Conservation (phyloP, 2,113 vertebrate genomes). For the Nestor notabilis region DNA sequence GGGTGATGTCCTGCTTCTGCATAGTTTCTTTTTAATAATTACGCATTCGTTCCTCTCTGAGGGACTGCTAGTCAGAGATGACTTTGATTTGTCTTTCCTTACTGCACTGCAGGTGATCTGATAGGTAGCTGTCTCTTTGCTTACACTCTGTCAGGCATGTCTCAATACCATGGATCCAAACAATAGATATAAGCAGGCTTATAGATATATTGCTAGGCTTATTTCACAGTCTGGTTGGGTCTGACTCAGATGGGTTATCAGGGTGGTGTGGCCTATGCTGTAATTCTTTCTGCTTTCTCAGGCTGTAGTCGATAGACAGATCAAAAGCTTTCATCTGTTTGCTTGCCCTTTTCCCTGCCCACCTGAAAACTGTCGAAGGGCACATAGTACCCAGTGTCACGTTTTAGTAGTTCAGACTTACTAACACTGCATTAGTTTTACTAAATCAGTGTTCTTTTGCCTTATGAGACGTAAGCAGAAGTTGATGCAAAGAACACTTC, state of each 20-base stretch:
- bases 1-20: background rate
- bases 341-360: background rate
- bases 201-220: background rate
- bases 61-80: background rate
- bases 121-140: background rate
- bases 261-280: background rate
- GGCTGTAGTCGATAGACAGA: background rate
- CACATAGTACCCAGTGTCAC: background rate
- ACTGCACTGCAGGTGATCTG: background rate
- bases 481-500: background rate
- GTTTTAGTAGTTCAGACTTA: background rate
- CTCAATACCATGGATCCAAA: background rate
- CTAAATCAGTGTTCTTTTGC: background rate
- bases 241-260: background rate
- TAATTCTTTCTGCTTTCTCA: background rate
- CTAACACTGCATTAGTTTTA: background rate
- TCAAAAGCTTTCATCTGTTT: background rate
- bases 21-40: background rate
- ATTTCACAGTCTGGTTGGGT: background rate
- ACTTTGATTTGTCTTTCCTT: background rate
- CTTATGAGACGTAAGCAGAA: background rate
- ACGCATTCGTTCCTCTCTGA: accelerated
- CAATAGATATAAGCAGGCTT: background rate
- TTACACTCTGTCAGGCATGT: background rate
- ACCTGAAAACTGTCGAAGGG: background rate